These are phyloP conservation scores for Cyprinodon brontotheroides DNA, from an alignment of 2,113 vertebrate genomes.

Conservation along the genomic window DNA sequence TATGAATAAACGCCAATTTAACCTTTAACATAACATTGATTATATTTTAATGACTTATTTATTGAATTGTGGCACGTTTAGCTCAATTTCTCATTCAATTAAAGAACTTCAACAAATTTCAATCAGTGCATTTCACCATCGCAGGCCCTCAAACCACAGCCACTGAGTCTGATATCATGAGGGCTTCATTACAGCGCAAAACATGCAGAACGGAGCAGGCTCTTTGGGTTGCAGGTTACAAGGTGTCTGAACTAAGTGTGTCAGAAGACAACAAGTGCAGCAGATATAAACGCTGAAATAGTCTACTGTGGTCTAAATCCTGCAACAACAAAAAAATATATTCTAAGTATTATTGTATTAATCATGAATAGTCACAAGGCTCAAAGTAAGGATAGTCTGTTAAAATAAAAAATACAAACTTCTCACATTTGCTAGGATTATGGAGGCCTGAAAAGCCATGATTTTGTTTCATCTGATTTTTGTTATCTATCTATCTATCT, in stretches of 20 bases:
- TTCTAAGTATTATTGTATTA: slow-evolving; percentile 15
- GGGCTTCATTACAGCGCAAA: slow-evolving; percentile 49
- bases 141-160: slow-evolving; percentile 70
- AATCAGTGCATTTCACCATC: slow-evolving; percentile 60
- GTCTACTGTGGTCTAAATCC: slow-evolving; percentile 15
- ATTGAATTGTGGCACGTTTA: neutral
- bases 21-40: neutral
- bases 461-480: neutral
- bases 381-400: slow-evolving; percentile 22
- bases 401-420: slow-evolving; percentile 20
- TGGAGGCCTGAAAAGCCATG: slow-evolving; percentile 31
- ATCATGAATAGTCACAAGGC: slow-evolving; percentile 14
- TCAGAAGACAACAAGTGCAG: slow-evolving; percentile 43
- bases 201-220: slow-evolving; percentile 64
- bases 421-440: slow-evolving; percentile 42
- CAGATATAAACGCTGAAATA: slow-evolving; percentile 26
- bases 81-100: slow-evolving; percentile 9
- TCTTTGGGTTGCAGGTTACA: slow-evolving; percentile 35
- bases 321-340: slow-evolving; percentile 1
- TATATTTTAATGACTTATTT: neutral
- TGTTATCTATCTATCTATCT: no score
- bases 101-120: slow-evolving; percentile 25
- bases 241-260: slow-evolving; percentile 33
- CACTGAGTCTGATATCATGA: slow-evolving; percentile 42
- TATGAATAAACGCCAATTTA: neutral